Evolutionary conservation across 2,888 invertebrate species (phyloP), one percentile per base, ranked within the genome.

Genomic region (Oligia fasciuncula): DNA sequence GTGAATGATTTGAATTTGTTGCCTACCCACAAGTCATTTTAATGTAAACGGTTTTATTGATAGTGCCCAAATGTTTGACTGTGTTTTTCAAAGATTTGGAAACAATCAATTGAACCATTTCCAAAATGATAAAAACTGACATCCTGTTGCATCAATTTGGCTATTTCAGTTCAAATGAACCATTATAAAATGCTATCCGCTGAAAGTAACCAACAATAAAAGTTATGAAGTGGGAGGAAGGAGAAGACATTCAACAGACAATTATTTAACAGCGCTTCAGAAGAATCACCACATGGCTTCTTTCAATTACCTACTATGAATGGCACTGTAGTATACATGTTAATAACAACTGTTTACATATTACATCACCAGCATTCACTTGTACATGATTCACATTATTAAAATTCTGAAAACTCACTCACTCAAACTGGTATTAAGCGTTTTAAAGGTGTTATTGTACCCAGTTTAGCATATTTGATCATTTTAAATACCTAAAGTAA

Each of bases 161-260:
- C 4, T 14, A 19, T 77, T n/a, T 67, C 43, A 68, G 49, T 77
- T 19, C 19, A 70, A 77, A 40, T 67, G 5, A 46, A 62, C 43
- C 29, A 54, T 68, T n/a, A 46, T 29, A 49, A 35, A 62, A 69
- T 40, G n/a, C 13, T 49, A 46, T 62, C 43, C 29, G 8, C 76
- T 76, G 83, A 85, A 85, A 86, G 83, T 79, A 49, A 40, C 29
- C 60, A 76, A 76, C 63, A 85, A 76, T 85, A 75, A 23, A 23
- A 82, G 35, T 70, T 57, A 57, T n/a, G 57, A 17, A 84, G 19
- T n/a, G 57, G 63, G 46, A 81, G 75, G 70, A 75, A 57, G 63
- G 63, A 85, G 75, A 75, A 75, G 40, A 73, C 51, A 51, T 23
- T 70, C 57, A 76, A 81, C 29, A 8, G 66, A 13, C 35, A 68